These are phyloP conservation scores for Cephalopachus bancanus DNA, from an alignment of 2,797 vertebrate species.

Conservation along the genomic window DNA sequence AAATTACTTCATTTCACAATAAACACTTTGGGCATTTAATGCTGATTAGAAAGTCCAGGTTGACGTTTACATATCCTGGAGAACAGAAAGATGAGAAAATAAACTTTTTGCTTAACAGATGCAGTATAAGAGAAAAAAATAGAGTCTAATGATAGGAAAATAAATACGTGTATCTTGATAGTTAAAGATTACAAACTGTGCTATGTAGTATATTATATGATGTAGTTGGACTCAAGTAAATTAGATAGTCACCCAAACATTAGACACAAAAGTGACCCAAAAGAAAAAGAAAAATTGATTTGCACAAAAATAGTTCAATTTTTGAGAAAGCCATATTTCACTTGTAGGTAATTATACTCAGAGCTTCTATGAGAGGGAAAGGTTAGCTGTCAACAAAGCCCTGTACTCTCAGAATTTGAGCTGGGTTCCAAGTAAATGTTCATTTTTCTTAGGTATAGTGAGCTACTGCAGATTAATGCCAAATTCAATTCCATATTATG, in stretches of 20 bases:
- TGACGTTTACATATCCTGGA: conserved; percentile 21
- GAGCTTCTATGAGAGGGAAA: background rate
- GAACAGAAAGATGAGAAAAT: conserved; percentile 49
- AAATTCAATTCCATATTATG: background rate
- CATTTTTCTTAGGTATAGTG: background rate
- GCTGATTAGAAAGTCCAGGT: conserved; percentile 3
- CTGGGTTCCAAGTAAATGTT: background rate
- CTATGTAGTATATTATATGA: background rate
- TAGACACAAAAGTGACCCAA: conserved; percentile 8
- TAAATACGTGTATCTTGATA: background rate
- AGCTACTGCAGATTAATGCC: background rate
- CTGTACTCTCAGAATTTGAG: background rate
- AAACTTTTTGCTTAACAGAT: conserved; percentile 3
- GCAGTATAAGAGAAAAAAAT: background rate
- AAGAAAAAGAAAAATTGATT: conserved; percentile 57
- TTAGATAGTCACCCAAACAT: background rate
- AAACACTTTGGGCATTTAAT: background rate
- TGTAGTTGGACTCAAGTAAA: background rate
- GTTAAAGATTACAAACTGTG: background rate
- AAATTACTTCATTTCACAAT: background rate
- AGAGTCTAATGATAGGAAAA: background rate
- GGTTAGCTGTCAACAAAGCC: background rate
- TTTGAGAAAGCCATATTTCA: conserved; percentile 46
- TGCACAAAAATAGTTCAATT: background rate
- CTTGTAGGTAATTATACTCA: conserved; percentile 62